Conservation (phyloP, 2,797 vertebrate genomes). For the Protosalanx chinensis region DNA sequence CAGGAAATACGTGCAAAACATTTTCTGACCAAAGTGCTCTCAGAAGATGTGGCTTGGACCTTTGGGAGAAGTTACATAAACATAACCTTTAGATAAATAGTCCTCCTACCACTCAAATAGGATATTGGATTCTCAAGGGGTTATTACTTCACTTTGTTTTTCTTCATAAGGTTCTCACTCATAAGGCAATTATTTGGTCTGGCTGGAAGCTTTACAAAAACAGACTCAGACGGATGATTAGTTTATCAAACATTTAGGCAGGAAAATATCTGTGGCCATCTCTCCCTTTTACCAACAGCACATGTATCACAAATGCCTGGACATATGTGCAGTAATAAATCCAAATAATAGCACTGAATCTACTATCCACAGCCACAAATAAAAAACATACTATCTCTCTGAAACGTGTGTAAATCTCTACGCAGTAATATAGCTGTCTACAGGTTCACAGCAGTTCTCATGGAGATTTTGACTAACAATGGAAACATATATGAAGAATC, state of each 20-base stretch:
- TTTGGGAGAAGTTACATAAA: conserved; percentile 37
- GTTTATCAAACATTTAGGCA: background rate
- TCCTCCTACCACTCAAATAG: conserved; percentile 33
- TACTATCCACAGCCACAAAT: background rate
- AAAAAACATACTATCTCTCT: background rate
- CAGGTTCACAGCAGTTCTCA: background rate
- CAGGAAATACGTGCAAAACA: conserved; percentile 47
- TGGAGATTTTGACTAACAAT: background rate
- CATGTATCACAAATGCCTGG: background rate
- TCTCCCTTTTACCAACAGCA: background rate
- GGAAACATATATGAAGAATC: background rate
- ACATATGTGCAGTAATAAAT: background rate
- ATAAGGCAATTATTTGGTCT: conserved; percentile 30
- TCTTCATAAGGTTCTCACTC: conserved; percentile 30
- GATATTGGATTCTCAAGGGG: conserved; percentile 55
- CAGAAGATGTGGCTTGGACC: conserved; percentile 29
- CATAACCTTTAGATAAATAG: conserved; percentile 40
- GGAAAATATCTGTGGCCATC: background rate
- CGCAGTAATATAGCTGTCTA: background rate
- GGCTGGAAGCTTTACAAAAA: conserved; percentile 5
- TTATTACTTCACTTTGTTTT: conserved; percentile 46
- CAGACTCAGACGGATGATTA: conserved; percentile 2
- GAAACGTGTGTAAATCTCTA: background rate
- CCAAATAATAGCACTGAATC: background rate
- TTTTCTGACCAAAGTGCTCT: conserved; percentile 31